Percentiles rank a stretch among this genome's conserved stretches.
Evolutionary conservation across 2,888 invertebrate species (phyloP).

Genomic region (Hemicrepidius hirtus): DNA sequence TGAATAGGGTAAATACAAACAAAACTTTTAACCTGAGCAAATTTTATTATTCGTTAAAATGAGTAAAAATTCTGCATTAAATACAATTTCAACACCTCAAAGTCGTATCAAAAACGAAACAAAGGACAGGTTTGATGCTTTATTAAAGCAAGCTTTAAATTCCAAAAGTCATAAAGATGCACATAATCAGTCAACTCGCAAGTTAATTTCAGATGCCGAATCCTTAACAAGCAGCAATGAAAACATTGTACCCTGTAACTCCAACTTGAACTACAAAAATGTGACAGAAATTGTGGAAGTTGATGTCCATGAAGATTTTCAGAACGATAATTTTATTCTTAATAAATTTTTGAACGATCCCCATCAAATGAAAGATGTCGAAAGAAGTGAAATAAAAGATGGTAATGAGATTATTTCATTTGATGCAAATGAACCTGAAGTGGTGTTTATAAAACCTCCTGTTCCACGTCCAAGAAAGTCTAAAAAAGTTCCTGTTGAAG

Average conservation of each 20-base stretch:
- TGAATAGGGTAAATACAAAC: not conserved
- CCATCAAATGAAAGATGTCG: conserved; percentile 16
- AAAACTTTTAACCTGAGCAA: not conserved
- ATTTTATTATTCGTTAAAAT: not conserved
- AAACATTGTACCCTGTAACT: conserved; percentile 13
- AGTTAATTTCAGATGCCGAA: conserved; percentile 41
- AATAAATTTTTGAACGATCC: conserved; percentile 61
- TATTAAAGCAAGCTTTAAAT: conserved; percentile 62
- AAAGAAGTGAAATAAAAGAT: conserved; percentile 1
- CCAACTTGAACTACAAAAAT: conserved; percentile 35
- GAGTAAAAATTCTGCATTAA: not conserved
- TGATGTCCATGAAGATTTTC: conserved; percentile 42
- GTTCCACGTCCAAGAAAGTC: conserved; percentile 63
- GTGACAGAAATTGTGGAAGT: conserved; percentile 38
- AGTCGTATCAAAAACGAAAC: conserved; percentile 63
- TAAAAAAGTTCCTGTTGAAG: conserved; percentile 22
- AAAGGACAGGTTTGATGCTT: conserved; percentile 64
- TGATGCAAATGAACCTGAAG: conserved; percentile 28
- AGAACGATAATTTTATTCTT: conserved; percentile 57
- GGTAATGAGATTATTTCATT: not conserved
- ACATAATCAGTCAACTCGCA: conserved; percentile 6
- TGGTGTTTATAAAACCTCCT: conserved; percentile 56
- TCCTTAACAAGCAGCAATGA: conserved; percentile 35
- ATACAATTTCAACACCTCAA: not conserved
- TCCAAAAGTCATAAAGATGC: conserved; percentile 43